Conservation (phyloP, 2,888 invertebrate species). For the Busseola fusca region DNA sequence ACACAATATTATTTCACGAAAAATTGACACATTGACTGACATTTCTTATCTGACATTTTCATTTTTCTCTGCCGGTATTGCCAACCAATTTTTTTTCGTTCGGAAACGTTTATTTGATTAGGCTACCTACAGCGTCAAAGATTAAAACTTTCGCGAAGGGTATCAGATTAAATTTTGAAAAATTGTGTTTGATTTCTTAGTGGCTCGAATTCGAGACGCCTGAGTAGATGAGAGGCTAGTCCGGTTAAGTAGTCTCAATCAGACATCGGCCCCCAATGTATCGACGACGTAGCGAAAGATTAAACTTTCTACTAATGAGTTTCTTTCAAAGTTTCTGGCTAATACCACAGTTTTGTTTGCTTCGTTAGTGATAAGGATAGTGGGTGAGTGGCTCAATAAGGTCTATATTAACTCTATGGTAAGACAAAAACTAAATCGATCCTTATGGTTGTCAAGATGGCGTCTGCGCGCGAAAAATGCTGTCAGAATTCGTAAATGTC, state of each 20-base stretch:
- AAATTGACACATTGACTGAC: too few species aligned
- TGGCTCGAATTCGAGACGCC: too few species aligned
- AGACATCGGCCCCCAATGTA: conserved; percentile 21
- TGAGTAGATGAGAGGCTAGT: too few species aligned
- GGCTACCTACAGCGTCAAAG: too few species aligned
- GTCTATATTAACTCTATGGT: conserved; percentile 14
- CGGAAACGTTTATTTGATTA: too few species aligned
- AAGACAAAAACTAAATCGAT: conserved; percentile 2
- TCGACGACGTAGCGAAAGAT: conserved; percentile 33
- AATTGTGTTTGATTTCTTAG: too few species aligned
- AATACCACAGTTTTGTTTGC: conserved; percentile 44
- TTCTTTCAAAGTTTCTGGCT: conserved; percentile 38
- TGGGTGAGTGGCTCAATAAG: conserved; percentile 19
- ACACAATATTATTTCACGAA: too few species aligned
- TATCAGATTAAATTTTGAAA: too few species aligned
- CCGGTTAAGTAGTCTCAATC: conserved; percentile 25
- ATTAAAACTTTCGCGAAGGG: too few species aligned
- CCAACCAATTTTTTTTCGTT: too few species aligned
- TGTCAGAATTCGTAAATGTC: conserved; percentile 16
- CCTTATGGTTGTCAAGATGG: conserved; percentile 22
- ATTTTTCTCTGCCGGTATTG: too few species aligned
- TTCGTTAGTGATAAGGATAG: conserved; percentile 36
- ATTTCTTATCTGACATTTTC: too few species aligned
- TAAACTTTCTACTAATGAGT: conserved; percentile 49
- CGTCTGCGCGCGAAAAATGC: conserved; percentile 1